These are phyloP conservation scores for Maniola jurtina DNA, from an alignment of 1,140 invertebrate species.

Conservation along the genomic window DNA sequence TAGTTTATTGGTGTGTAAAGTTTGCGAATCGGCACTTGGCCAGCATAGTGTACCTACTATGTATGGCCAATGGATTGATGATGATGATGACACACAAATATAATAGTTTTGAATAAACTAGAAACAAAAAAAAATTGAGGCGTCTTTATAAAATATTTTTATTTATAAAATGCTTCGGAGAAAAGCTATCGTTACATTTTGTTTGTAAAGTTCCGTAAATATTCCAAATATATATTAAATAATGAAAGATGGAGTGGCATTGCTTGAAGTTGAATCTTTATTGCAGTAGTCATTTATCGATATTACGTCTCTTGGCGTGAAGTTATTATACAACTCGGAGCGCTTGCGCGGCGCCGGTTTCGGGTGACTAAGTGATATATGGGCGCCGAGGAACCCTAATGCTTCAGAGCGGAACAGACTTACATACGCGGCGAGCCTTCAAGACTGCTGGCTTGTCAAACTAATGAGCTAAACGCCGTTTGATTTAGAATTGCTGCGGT, in stretches of 20 bases:
- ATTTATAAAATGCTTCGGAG: too few species aligned
- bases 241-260: neutral
- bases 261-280: slow-evolving; percentile 1
- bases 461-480: slow-evolving; percentile 14
- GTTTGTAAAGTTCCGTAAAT: too few species aligned
- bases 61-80: too few species aligned
- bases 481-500: slow-evolving; percentile 6
- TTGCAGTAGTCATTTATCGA: slow-evolving; percentile 29
- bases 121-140: too few species aligned
- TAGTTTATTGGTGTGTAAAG: too few species aligned
- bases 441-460: slow-evolving; percentile 15
- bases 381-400: slow-evolving; percentile 47
- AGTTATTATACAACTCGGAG: slow-evolving; percentile 35
- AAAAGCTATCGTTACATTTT: too few species aligned
- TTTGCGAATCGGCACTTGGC: too few species aligned
- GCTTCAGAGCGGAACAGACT: slow-evolving; percentile 51
- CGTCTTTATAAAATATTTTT: too few species aligned
- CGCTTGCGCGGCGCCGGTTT: slow-evolving; percentile 42
- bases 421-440: slow-evolving; percentile 11
- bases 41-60: too few species aligned
- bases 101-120: too few species aligned
- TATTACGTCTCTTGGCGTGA: slow-evolving; percentile 35
- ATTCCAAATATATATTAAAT: too few species aligned
- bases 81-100: too few species aligned
- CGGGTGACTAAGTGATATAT: slow-evolving; percentile 71